Conservation (phyloP, 2,888 invertebrate species). For the Heliconius erato region DNA sequence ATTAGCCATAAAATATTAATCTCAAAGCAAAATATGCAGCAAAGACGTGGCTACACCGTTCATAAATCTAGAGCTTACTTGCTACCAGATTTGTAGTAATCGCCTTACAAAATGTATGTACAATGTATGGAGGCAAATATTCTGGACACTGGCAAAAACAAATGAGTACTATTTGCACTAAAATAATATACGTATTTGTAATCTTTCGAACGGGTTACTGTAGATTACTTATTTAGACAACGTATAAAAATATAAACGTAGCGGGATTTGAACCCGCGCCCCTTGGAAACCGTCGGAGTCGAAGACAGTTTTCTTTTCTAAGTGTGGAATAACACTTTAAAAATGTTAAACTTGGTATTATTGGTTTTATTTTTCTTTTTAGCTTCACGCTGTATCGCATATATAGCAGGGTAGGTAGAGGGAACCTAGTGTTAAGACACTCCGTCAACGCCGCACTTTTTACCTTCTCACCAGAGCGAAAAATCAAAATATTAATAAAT, state of each 20-base stretch:
- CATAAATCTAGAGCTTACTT: constrained; percentile 24
- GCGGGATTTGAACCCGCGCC: too few species aligned
- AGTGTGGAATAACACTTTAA: too few species aligned
- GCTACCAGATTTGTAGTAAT: constrained; percentile 18
- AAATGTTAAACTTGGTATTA: too few species aligned
- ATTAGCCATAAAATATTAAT: not conserved
- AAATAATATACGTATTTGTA: not conserved
- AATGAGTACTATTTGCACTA: not conserved
- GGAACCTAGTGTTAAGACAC: not conserved
- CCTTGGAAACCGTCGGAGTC: too few species aligned
- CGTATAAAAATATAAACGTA: too few species aligned
- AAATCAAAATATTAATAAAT: too few species aligned
- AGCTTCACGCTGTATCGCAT: not conserved
- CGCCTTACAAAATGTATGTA: constrained; percentile 15
- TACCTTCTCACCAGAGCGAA: too few species aligned
- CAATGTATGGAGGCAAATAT: constrained; percentile 6
- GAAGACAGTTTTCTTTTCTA: too few species aligned
- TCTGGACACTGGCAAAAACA: constrained; percentile 22
- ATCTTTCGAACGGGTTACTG: not conserved
- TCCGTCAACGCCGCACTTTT: too few species aligned
- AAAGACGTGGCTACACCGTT: constrained; percentile 15
- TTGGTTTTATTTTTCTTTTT: not conserved
- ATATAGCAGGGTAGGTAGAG: not conserved
- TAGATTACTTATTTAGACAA: not conserved
- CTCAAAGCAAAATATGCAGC: not conserved